Evolutionary conservation across 53 echinoderm and acorn worm genomes (phyloP).

Genomic region (Astropecten irregularis): DNA sequence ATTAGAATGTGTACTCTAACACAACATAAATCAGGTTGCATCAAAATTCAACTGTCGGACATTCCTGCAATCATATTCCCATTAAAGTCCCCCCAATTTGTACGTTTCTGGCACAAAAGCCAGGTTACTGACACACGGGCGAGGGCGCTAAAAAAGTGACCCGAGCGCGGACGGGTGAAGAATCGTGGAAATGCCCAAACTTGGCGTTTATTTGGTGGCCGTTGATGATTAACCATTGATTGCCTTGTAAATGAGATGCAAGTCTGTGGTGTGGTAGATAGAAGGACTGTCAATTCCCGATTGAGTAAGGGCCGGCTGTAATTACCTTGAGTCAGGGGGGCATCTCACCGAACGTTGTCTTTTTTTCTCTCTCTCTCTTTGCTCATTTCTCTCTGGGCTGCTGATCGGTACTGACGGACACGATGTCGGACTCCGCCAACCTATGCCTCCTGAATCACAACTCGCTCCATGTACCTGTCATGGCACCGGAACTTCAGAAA

Average conservation of each 20-base stretch:
- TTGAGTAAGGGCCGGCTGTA: constrained; percentile 29
- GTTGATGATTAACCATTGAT: constrained; percentile 51
- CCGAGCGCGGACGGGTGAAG: background rate
- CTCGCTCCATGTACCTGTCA: background rate
- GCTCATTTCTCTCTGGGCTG: constrained; percentile 46
- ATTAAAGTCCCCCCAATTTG: constrained; percentile 11
- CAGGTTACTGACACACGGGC: constrained; percentile 1
- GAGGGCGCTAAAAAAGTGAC: background rate
- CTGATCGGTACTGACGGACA: background rate
- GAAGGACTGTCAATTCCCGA: constrained; percentile 24
- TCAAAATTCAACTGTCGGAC: constrained; percentile 39
- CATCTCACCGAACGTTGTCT: constrained; percentile 45
- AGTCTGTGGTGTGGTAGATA: constrained; percentile 1
- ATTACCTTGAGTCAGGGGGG: constrained; percentile 39
- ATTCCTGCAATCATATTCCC: constrained; percentile 37
- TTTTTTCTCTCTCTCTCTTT: constrained; percentile 28
- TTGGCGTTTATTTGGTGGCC: constrained; percentile 16
- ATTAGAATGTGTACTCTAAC: constrained; percentile 42
- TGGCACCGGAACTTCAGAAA: constrained; percentile 74
- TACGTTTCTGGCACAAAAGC: background rate
- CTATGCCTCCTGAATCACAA: constrained; percentile 55
- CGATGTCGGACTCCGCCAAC: constrained; percentile 60
- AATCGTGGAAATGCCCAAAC: constrained; percentile 1
- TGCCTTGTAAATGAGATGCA: constrained; percentile 50
- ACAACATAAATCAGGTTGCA: constrained; percentile 50